Conservation (phyloP, 2,797 vertebrate genomes). For the Epinephelus malabaricus region DNA sequence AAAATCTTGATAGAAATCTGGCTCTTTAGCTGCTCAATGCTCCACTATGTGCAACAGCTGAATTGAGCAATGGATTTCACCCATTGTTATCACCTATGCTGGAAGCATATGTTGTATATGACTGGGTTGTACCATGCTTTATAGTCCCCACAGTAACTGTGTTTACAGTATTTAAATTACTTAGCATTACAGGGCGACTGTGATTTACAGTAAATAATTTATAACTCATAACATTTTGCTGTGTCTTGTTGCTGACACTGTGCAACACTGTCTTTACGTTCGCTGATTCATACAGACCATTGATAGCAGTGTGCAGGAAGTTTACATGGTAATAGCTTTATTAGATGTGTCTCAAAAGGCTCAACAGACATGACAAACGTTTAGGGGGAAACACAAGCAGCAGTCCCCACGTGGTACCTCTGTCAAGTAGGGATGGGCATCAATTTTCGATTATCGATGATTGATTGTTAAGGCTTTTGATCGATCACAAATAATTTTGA, state of each 20-base stretch:
- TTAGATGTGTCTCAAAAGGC: neutral
- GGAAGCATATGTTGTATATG: neutral
- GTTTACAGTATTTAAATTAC: neutral
- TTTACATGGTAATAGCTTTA: neutral
- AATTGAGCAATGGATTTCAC: neutral
- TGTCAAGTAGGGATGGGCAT: neutral
- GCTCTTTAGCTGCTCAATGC: neutral
- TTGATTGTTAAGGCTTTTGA: too few relatives aligned
- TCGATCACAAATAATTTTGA: too few relatives aligned
- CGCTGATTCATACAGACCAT: neutral
- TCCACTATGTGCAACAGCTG: neutral
- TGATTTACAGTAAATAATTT: too few relatives aligned
- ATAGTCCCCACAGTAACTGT: neutral
- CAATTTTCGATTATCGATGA: too few relatives aligned
- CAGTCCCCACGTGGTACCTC: neutral
- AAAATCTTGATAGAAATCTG: neutral
- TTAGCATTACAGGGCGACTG: neutral
- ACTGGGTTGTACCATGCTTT: too few relatives aligned
- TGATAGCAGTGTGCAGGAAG: neutral
- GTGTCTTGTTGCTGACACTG: neutral
- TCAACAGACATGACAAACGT: neutral
- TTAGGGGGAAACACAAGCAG: neutral
- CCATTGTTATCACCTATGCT: too few relatives aligned
- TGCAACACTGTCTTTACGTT: neutral
- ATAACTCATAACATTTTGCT: too few relatives aligned